Conservation (phyloP, 2,888 invertebrate genomes). For the Fragum sueziense region DNA sequence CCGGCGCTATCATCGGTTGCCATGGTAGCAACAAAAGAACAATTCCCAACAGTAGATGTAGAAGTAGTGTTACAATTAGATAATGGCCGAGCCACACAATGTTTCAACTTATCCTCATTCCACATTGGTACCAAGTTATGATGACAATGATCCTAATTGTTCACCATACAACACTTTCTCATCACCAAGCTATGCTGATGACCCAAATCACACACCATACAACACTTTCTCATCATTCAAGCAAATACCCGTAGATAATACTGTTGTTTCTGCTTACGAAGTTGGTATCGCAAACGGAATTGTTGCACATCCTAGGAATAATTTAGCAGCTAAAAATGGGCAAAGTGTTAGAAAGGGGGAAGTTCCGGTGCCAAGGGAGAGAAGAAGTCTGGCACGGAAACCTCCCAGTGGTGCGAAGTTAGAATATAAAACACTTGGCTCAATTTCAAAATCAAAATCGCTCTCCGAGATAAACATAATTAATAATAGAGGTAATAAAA, state of each 20-base stretch:
- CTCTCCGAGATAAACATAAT: conserved; percentile 12
- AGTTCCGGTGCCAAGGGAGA: background rate
- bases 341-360: background rate
- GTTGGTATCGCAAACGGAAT: background rate
- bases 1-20: background rate
- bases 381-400: conserved; percentile 12
- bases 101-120: background rate
- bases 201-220: conserved; percentile 32
- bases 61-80: background rate
- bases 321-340: background rate
- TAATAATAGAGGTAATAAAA: conserved; percentile 10
- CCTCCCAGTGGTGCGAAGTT: conserved; percentile 10
- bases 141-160: background rate
- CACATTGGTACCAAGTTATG: background rate
- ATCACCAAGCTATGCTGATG: background rate
- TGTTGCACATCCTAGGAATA: background rate
- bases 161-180: conserved; percentile 41
- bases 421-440: conserved; percentile 12
- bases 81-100: background rate
- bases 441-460: conserved; percentile 18
- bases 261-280: conserved; percentile 54
- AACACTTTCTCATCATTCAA: conserved; percentile 48
- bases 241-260: conserved; percentile 48
- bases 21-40: background rate
- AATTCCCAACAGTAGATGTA: background rate